These are phyloP conservation scores for Stenotaenia linearis DNA, from an alignment of 2,888 invertebrate genomes.

Conservation along the genomic window DNA sequence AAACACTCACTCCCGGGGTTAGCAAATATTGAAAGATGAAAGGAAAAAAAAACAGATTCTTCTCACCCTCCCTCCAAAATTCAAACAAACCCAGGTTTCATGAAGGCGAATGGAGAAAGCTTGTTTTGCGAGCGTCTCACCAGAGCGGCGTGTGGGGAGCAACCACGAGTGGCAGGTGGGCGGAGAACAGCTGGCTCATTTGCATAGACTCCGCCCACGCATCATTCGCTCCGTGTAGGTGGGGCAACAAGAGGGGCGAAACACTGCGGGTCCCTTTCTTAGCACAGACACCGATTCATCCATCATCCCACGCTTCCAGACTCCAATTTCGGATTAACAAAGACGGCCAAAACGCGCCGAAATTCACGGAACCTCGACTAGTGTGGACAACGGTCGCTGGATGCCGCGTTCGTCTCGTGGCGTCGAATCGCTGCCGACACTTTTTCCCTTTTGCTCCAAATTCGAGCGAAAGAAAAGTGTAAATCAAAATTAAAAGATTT, in stretches of 20 bases:
- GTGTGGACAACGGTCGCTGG: constrained; percentile 7
- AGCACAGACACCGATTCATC: not conserved
- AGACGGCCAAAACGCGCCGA: not conserved
- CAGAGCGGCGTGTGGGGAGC: constrained; percentile 8
- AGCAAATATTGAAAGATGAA: not conserved
- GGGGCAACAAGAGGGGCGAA: not conserved
- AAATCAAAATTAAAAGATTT: too few relatives aligned
- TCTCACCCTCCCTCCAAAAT: not conserved
- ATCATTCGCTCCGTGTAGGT: not conserved
- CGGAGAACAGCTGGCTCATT: constrained; percentile 14
- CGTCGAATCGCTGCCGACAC: not conserved
- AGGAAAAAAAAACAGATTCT: not conserved
- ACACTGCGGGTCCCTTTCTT: not conserved
- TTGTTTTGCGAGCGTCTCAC: constrained; percentile 1
- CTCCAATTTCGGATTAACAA: not conserved
- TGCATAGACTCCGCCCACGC: constrained; percentile 18
- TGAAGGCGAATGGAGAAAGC: not conserved
- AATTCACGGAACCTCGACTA: not conserved
- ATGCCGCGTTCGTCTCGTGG: not conserved
- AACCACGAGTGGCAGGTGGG: constrained; percentile 10
- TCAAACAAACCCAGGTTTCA: not conserved
- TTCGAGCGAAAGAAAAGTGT: too few relatives aligned
- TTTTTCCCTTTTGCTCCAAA: too few relatives aligned
- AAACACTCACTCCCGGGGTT: not conserved
- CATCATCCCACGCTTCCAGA: not conserved